These are phyloP conservation scores for Ptychodera flava DNA, from an alignment of 35 echinoderm and acorn worm genomes.

Conservation along the genomic window DNA sequence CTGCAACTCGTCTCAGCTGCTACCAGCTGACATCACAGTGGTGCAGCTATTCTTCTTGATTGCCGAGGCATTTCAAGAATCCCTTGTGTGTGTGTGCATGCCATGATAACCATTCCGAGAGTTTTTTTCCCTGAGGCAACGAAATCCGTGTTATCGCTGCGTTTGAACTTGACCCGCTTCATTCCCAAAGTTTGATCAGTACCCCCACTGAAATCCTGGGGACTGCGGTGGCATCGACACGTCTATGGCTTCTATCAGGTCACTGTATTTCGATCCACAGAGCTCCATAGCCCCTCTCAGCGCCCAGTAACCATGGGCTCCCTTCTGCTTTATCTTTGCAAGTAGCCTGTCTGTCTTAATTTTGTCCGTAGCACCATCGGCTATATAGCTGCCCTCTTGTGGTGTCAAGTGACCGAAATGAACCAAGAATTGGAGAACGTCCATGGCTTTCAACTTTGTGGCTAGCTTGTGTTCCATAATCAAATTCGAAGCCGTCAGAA, in stretches of 20 bases:
- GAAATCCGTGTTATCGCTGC: background rate
- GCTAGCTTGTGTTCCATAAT: background rate
- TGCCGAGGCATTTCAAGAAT: too few relatives aligned
- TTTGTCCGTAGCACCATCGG: background rate
- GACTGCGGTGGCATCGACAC: background rate
- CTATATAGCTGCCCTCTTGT: background rate
- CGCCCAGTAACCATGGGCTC: background rate
- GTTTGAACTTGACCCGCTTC: too few relatives aligned
- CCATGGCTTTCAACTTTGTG: background rate
- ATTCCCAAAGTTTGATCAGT: too few relatives aligned
- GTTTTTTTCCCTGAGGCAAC: background rate
- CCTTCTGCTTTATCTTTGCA: background rate
- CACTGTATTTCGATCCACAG: background rate
- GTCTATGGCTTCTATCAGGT: background rate
- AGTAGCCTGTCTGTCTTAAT: background rate
- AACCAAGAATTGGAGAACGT: background rate
- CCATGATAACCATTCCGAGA: background rate
- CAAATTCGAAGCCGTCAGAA: background rate
- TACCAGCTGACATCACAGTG: too few relatives aligned
- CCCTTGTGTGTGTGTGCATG: too few relatives aligned
- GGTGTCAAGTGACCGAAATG: background rate
- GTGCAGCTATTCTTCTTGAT: too few relatives aligned
- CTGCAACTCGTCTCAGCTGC: too few relatives aligned
- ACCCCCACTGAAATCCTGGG: background rate
- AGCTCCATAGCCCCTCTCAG: background rate